Percentiles rank a stretch among this genome's conserved stretches.
Conservation (phyloP, 2,888 invertebrate genomes). For the Sarcophaga caerulescens region DNA sequence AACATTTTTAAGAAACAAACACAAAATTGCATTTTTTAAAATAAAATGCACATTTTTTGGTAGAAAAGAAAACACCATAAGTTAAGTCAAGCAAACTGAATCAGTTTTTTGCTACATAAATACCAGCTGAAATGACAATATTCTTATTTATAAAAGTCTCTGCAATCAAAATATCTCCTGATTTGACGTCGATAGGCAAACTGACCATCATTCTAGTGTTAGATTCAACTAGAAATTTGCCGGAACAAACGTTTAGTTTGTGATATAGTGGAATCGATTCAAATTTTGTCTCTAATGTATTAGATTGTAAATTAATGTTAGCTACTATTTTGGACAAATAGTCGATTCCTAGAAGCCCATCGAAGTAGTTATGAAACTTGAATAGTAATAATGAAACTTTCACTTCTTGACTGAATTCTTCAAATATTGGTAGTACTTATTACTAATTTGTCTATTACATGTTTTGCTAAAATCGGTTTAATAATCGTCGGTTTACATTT, state of each 20-base stretch:
- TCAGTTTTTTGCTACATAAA: constrained; percentile 25
- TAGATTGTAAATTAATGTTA: constrained; percentile 29
- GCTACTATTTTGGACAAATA: constrained; percentile 34
- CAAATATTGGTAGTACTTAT: not conserved
- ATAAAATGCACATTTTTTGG: too few species aligned
- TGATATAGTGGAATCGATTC: constrained; percentile 26
- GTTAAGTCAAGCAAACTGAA: constrained; percentile 29
- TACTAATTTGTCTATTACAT: not conserved
- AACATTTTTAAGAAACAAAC: too few species aligned
- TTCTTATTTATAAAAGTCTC: constrained; percentile 18
- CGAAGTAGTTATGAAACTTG: constrained; percentile 15
- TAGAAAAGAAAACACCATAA: not conserved
- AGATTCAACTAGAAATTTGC: constrained; percentile 33
- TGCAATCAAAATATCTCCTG: constrained; percentile 6
- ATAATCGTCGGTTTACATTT: constrained; percentile 2
- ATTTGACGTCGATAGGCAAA: constrained; percentile 1
- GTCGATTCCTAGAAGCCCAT: constrained; percentile 30
- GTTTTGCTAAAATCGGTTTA: not conserved
- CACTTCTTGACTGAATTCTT: not conserved
- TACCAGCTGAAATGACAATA: constrained; percentile 32
- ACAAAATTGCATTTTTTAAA: too few species aligned
- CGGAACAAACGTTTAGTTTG: constrained; percentile 48
- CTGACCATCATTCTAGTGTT: constrained; percentile 31
- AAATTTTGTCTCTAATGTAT: constrained; percentile 12
- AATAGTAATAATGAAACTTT: constrained; percentile 8